Base-by-base conservation (phyloP, 1,140 invertebrate species). In the Calephelis virginiensis region DNA sequence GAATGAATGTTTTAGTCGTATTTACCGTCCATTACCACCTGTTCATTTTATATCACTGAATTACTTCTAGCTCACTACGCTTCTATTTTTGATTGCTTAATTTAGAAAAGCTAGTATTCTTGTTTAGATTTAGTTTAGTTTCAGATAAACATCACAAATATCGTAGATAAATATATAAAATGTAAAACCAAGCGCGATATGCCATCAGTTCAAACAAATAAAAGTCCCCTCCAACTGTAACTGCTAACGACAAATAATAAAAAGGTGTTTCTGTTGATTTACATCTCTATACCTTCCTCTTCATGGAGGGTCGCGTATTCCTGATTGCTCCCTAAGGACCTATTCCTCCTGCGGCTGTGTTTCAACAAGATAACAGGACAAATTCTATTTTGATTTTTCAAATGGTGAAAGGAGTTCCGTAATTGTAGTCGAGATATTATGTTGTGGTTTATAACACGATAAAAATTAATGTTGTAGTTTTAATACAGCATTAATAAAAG, bases 181-280 rank as follows among this genome's bases (percentile, higher is more conserved):
- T 13, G 49, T 53, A 17, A 14, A 17, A 50, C 7, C 40, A 43
- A 43, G 40, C 40, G 8, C 8, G 0, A 8, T 17, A 53, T 53
- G 49, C 28, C 49, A 53, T 28, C 49, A 53, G 14, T 28, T 53
- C 49, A 53, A 53, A 53, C 14, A 53, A 50, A 53, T 53, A 53
- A 17, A 28, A 11, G 8, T 53, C 49, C 49, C 49, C 49, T 53
- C 14, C 8, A 53, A 53, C 14, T 53, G 49, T 53, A 53, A 53
- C 49, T 53, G 49, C 49, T 28, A 53, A 53, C 63, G 68, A 70
- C 64, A 61, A 68, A 69, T 71, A 74, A 78, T 74, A 69, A 74
- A 73, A 72, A 72, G 67, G 71, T 78, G 64, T 77, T 77, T 81
- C 73, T 81, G 75, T 77, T 81, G 68, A 81, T 75, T 78, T 64